These are phyloP conservation scores for Colletes collaris DNA, from an alignment of 2,888 invertebrate genomes.

Conservation along the genomic window DNA sequence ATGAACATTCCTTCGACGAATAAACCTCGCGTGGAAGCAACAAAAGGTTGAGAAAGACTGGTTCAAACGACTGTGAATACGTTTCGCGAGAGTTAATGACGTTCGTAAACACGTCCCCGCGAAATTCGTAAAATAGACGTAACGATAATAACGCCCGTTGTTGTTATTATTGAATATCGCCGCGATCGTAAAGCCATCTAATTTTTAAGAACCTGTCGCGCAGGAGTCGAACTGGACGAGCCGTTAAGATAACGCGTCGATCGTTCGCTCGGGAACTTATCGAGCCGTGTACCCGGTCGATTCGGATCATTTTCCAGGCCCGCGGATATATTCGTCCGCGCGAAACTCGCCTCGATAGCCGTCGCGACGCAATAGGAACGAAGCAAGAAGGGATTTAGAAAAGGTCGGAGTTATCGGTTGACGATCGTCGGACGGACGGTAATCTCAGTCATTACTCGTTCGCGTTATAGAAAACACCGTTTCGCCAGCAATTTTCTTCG, in stretches of 20 bases:
- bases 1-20: too few species aligned
- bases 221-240: conserved; percentile 35
- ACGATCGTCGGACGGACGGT: conserved; percentile 8
- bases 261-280: conserved; percentile 58
- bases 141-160: conserved; percentile 70
- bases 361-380: not conserved
- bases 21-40: too few species aligned
- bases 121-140: conserved; percentile 72
- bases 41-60: too few species aligned
- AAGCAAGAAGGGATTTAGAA: conserved; percentile 5
- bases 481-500: conserved; percentile 1
- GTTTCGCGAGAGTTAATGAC: conserved; percentile 60
- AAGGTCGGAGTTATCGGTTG: conserved; percentile 7
- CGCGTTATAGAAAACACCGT: conserved; percentile 31
- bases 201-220: conserved; percentile 70
- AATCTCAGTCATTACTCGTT: conserved; percentile 35
- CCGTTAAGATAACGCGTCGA: conserved; percentile 64
- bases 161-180: conserved; percentile 74
- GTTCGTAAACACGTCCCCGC: conserved; percentile 62
- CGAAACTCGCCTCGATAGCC: conserved; percentile 27
- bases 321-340: conserved; percentile 30
- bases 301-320: conserved; percentile 43
- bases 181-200: conserved; percentile 68
- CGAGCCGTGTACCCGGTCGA: conserved; percentile 30
- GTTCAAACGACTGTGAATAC: too few species aligned